phyloP scores from a whole-genome alignment of 1,140 invertebrate genomes.

The Acromyrmex charruanus region DNA sequence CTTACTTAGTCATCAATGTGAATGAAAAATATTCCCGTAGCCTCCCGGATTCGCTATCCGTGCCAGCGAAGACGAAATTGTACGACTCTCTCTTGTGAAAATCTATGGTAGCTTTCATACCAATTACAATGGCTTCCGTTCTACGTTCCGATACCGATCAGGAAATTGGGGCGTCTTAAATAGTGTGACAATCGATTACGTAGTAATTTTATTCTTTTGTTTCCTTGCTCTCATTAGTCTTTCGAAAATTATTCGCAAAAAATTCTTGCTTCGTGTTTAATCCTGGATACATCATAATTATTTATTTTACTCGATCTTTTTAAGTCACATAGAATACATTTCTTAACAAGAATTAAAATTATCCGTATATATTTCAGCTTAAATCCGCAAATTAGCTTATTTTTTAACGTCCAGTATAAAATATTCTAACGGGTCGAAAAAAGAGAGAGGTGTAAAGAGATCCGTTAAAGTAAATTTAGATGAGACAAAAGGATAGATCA shows the following conservation, averaged over 20 bases:
- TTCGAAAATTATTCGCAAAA: not conserved
- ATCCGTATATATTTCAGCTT: not conserved
- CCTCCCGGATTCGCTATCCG: conserved; percentile 66
- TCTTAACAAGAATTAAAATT: not conserved
- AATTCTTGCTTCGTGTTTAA: not conserved
- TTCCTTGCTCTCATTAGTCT: not conserved
- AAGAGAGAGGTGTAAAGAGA: not conserved
- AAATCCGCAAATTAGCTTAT: not conserved
- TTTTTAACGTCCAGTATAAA: not conserved
- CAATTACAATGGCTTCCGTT: conserved; percentile 74
- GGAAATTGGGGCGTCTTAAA: conserved; percentile 52
- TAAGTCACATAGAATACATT: not conserved
- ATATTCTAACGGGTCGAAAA: not conserved
- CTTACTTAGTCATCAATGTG: conserved; percentile 28
- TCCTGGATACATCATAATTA: not conserved
- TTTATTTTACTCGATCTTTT: not conserved
- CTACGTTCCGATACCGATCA: conserved; percentile 61
- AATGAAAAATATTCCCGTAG: conserved; percentile 37
- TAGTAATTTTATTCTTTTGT: not conserved
- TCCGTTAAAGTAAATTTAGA: not conserved
- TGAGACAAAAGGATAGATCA: not conserved
- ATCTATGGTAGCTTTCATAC: conserved; percentile 74
- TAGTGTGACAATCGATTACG: conserved; percentile 26
- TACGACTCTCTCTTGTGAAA: conserved; percentile 72
- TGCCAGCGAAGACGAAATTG: conserved; percentile 73